These are phyloP conservation scores for Nephrotoma flavescens DNA, from an alignment of 2,888 invertebrate genomes.

Conservation along the genomic window DNA sequence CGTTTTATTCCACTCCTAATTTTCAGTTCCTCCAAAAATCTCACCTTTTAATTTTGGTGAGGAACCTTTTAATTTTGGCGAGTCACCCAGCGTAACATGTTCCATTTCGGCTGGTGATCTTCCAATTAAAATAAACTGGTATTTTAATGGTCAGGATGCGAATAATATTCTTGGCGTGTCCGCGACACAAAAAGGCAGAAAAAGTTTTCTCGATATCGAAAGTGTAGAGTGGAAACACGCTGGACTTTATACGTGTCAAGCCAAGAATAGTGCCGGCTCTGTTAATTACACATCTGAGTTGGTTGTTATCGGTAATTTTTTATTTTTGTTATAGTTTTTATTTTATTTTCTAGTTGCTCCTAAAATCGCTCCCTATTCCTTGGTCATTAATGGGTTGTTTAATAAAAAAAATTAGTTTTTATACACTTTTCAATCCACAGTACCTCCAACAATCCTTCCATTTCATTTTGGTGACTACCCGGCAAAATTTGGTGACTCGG, in stretches of 20 bases:
- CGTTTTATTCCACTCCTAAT: neutral
- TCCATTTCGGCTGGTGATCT: slow-evolving; percentile 62
- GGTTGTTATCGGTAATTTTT: slow-evolving; percentile 45
- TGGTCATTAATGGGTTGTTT: no score
- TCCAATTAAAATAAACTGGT: slow-evolving; percentile 49
- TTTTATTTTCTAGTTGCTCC: neutral
- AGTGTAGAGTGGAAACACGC: slow-evolving; percentile 46
- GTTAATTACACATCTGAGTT: slow-evolving; percentile 46
- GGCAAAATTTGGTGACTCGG: slow-evolving; percentile 53
- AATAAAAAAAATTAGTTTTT: neutral
- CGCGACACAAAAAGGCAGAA: slow-evolving; percentile 38
- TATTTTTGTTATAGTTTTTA: slow-evolving; percentile 28
- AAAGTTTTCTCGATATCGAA: slow-evolving; percentile 46
- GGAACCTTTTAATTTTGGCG: slow-evolving; percentile 31
- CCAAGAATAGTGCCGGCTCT: slow-evolving; percentile 45
- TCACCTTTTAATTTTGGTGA: slow-evolving; percentile 59
- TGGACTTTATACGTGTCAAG: slow-evolving; percentile 50
- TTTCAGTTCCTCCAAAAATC: slow-evolving; percentile 47
- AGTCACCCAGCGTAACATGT: slow-evolving; percentile 37
- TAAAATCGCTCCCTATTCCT: neutral
- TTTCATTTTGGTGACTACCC: slow-evolving; percentile 64
- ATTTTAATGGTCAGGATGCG: slow-evolving; percentile 38
- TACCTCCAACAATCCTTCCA: slow-evolving; percentile 61
- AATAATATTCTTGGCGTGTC: slow-evolving; percentile 31
- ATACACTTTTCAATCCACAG: slow-evolving; percentile 28